Percentiles rank a stretch among this genome's conserved stretches.
Evolutionary conservation across 2,888 invertebrate species (phyloP).

Genomic region (Nasonovia ribisnigri): DNA sequence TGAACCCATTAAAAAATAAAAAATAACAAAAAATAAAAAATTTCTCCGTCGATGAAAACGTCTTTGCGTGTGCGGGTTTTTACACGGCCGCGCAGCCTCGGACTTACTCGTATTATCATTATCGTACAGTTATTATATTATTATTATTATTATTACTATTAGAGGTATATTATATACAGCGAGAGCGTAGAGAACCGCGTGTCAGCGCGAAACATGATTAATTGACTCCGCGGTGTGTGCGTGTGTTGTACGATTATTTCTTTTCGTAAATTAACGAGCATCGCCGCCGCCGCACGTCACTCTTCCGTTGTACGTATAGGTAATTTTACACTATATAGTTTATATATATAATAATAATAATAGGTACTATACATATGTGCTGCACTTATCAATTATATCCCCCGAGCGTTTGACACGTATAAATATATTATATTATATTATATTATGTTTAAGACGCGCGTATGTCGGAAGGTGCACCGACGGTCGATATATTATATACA

Average conservation of each 20-base stretch:
- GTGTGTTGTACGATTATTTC: slow-evolving; percentile 51
- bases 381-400: slow-evolving; percentile 58
- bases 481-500: neutral
- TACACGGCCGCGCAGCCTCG: neutral
- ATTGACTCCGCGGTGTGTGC: slow-evolving; percentile 41
- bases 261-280: slow-evolving; percentile 62
- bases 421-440: slow-evolving; percentile 12
- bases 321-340: slow-evolving; percentile 41
- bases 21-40: neutral
- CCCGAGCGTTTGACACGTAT: slow-evolving; percentile 55
- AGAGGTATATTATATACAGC: neutral
- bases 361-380: neutral
- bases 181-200: slow-evolving; percentile 51
- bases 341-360: no score
- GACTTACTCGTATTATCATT: slow-evolving; percentile 53
- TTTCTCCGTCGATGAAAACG: slow-evolving; percentile 57
- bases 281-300: slow-evolving; percentile 41
- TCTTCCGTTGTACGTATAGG: neutral
- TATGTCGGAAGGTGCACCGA: neutral
- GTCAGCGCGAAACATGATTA: slow-evolving; percentile 65
- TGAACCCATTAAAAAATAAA: slow-evolving; percentile 63
- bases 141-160: slow-evolving; percentile 37
- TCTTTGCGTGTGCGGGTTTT: slow-evolving; percentile 45
- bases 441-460: neutral
- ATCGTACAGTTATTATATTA: slow-evolving; percentile 16